These are phyloP conservation scores for Semicossyphus pulcher DNA, from an alignment of 2,113 vertebrate genomes.

Conservation along the genomic window DNA sequence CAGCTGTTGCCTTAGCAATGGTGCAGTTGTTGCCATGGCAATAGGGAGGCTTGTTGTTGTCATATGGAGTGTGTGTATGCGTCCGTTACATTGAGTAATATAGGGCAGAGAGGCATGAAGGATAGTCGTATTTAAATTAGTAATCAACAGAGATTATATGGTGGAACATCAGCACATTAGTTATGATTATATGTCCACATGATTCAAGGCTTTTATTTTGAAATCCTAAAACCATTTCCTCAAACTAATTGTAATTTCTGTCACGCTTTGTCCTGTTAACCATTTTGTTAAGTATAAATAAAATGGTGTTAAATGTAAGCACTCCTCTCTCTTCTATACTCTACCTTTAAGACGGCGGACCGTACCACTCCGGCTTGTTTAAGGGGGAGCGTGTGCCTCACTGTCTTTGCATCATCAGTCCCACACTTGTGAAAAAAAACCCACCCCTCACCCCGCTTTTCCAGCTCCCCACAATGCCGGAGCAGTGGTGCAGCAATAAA, in stretches of 20 bases:
- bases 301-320: constrained; percentile 35
- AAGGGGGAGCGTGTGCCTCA: constrained; percentile 49
- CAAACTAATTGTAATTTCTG: neutral
- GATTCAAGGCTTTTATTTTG: neutral
- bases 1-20: constrained; percentile 86
- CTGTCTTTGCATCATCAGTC: constrained; percentile 78
- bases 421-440: constrained; percentile 74
- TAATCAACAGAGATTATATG: constrained; percentile 1
- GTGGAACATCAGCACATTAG: neutral
- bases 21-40: constrained; percentile 86
- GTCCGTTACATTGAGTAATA: neutral
- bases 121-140: constrained; percentile 21
- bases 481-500: constrained; percentile 82
- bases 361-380: constrained; percentile 72
- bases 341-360: constrained; percentile 82
- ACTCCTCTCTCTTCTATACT: constrained; percentile 67
- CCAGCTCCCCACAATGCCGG: constrained; percentile 64
- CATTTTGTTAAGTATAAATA: constrained; percentile 12
- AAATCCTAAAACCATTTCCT: neutral
- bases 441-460: constrained; percentile 68
- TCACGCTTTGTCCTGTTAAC: neutral
- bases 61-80: constrained; percentile 54
- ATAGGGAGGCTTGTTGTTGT: constrained; percentile 81
- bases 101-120: constrained; percentile 11
- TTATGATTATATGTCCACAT: neutral